Evolutionary conservation across 2,797 vertebrate genomes (phyloP), one percentile per base, ranked within the genome.

Genomic region (Gila robusta): DNA sequence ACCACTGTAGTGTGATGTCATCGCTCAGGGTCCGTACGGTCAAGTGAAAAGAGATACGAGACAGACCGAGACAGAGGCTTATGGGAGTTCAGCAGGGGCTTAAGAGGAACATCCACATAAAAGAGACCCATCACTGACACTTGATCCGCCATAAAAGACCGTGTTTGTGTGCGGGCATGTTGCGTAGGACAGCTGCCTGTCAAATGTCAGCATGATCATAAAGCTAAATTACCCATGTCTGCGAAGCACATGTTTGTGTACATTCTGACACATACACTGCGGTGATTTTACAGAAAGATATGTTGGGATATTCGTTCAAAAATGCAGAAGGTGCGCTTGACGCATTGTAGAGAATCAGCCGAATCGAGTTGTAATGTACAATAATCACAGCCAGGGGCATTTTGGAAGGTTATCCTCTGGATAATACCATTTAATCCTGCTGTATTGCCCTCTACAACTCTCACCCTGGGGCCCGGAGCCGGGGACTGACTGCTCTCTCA

Each of bases 121-220:
- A 96, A 95, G 94, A 91, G 93, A 91, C 93, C 80, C 87, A 93
- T 92, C 93, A 91, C 70, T 80, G 95, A 95, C 95, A 96, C 93
- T 90, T 93, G 92, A 96, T 94, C 95, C 93, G 89, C 89, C 95
- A 95, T 96, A 94, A 96, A 96, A 96, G 95, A 79, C 82, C 5
- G 71, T 73, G 73, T 66, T 74, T 77, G 74, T 66, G 77, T 79
- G 83, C 84, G 69, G 92, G 91, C 93, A 94, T 94, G 94, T 87
- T 81, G 92, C 90, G 88, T 91, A 89, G 91, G 91, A 95, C 95
- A 96, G 95, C 95, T 96, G 94, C 93, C 92, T 91, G 84, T 93
- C 87, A 88, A 82, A 91, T 93, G 92, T 93, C 93, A 94, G 93
- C 90, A 89, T 93, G 91, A 93, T 93, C 92, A 93, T 92, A 87